Conservation (phyloP, 64 coral and sea anemone species). For the Catalaphyllia jardinei region DNA sequence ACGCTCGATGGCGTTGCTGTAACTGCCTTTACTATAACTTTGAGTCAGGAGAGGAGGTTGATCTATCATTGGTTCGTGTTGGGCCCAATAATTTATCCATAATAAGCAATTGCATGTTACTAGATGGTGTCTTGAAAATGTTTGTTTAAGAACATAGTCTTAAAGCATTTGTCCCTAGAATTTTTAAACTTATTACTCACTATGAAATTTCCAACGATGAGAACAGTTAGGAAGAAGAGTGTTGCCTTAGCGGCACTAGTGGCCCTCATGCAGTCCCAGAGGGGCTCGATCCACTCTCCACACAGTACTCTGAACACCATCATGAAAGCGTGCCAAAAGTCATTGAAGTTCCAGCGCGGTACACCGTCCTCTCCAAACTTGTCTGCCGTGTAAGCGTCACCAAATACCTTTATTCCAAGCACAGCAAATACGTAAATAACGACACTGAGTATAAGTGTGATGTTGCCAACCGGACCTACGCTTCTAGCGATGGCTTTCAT, state of each 20-base stretch:
- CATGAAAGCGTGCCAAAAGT: constrained; percentile 95
- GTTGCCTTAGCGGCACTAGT: constrained; percentile 56
- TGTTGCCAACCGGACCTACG: constrained; percentile 83
- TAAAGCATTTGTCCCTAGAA: too few relatives aligned
- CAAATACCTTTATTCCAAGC: constrained; percentile 84
- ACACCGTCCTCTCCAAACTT: constrained; percentile 67
- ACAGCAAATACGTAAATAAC: constrained; percentile 95
- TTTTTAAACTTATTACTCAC: constrained; percentile 50
- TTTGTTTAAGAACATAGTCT: too few relatives aligned
- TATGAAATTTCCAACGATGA: constrained; percentile 91
- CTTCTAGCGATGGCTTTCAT: constrained; percentile 84
- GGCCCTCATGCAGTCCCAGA: constrained; percentile 91
- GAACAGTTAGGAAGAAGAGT: constrained; percentile 80
- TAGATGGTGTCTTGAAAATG: too few relatives aligned
- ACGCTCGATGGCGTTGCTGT: too few relatives aligned
- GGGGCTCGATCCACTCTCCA: constrained; percentile 91
- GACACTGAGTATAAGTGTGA: constrained; percentile 85
- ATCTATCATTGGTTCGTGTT: too few relatives aligned
- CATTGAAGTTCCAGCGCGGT: constrained; percentile 93
- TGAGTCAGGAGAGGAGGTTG: too few relatives aligned
- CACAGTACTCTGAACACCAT: constrained; percentile 96
- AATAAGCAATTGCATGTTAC: too few relatives aligned
- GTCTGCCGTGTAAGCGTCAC: constrained; percentile 65
- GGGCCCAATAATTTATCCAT: too few relatives aligned
- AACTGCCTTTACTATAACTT: too few relatives aligned